Conservation (phyloP, 2,113 vertebrate genomes). For the Pseudonaja textilis region DNA sequence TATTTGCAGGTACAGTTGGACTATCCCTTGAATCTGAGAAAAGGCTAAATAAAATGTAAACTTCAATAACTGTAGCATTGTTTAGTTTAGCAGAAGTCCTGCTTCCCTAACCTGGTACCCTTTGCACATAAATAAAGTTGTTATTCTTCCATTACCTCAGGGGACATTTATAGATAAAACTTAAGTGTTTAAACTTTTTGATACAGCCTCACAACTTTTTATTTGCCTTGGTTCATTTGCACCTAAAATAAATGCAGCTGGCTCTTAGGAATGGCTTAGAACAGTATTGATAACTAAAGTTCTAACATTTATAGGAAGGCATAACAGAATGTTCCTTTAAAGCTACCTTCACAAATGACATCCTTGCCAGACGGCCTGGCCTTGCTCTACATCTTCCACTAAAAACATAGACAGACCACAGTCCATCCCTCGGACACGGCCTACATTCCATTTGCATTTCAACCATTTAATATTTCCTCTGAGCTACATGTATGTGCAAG, state of each 20-base stretch:
- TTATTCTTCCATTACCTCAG: not conserved
- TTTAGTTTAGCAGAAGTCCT: not conserved
- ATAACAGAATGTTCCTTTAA: not conserved
- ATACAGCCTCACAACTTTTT: not conserved
- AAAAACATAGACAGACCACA: not conserved
- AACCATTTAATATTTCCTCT: not conserved
- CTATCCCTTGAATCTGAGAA: not conserved
- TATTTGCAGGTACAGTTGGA: not conserved
- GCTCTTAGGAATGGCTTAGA: not conserved
- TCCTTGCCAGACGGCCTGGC: not conserved
- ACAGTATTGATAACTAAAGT: not conserved
- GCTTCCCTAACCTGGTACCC: not conserved
- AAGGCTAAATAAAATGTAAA: not conserved
- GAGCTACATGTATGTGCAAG: not conserved
- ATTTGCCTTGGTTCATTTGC: conserved; percentile 1
- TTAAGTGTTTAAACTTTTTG: not conserved
- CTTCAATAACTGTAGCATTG: not conserved
- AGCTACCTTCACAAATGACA: not conserved
- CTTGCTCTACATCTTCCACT: not conserved
- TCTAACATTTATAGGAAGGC: not conserved
- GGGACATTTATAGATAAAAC: not conserved
- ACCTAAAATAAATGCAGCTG: not conserved
- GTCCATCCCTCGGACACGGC: not conserved
- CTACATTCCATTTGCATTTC: not conserved
- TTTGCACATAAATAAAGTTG: not conserved